Base-by-base conservation (phyloP, 2,113 vertebrate species). In the Solea senegalensis region DNA sequence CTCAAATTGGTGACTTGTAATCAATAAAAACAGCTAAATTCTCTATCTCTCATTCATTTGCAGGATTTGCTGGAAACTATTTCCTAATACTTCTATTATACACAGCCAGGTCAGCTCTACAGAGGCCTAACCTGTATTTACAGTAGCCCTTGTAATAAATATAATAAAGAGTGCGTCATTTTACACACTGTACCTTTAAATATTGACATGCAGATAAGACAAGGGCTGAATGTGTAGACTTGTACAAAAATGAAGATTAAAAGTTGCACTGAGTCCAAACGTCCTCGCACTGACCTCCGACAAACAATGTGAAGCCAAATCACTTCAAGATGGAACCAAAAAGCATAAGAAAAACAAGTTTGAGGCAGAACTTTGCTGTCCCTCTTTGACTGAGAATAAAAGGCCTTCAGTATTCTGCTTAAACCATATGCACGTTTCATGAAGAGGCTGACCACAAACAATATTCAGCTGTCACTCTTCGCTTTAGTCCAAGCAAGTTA, bases 341-440 rank as follows among this genome's bases (percentile, higher is more conserved):
- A 65, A 26, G 1, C 28, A 15, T 26, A 78, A 52, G 58, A 58
- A 59, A 70, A 72, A 54, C 5, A 74, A 58, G 41, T 74, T 34
- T 46, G n/a, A 52, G 2, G 49, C 54, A 54, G 55, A n/a, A 50
- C 13, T 72, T 71, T 2, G 64, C 21, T 15, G 51, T 41, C 67
- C 11, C 43, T 53, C 50, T 63, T 62, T 63, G 50, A 76, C 13
- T 2, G 21, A 56, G 16, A 21, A 66, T 53, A 57, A 78, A 21
- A 69, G 11, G 40, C 69, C 53, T n/a, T 43, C 61, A 71, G 70
- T 34, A 34, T 34, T 26, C 45, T 41, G 60, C 41, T 26, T 48
- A 63, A 72, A 82, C 27, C 15, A 27, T 50, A 48, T 67, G 56
- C 11, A 60, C 61, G 78, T 77, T 75, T 78, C 14, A 73, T 45